phyloP scores from a whole-genome alignment of 2,797 vertebrate species.

The Sebastes oblongus region DNA sequence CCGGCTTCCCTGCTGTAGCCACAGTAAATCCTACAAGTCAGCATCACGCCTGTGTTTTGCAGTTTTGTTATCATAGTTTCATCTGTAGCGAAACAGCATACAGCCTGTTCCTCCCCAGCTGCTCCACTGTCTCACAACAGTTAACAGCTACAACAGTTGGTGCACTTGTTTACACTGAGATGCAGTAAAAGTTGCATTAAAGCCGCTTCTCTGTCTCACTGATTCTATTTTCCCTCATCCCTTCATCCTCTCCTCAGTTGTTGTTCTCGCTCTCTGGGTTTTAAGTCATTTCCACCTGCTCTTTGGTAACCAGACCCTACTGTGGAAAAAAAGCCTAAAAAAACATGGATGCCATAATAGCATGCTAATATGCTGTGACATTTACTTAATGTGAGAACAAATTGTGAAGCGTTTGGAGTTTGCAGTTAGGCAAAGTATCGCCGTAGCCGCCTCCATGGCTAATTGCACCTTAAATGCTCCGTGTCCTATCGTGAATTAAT shows the following conservation, averaged over 20 bases:
- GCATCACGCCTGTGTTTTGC: conserved; percentile 23
- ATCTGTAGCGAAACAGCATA: conserved; percentile 18
- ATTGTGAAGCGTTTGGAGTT: conserved; percentile 68
- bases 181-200: conserved; percentile 42
- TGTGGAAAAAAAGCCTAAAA: conserved; percentile 16
- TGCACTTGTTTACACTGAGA: conserved; percentile 45
- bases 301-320: conserved; percentile 20
- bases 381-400: conserved; percentile 74
- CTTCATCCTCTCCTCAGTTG: background rate
- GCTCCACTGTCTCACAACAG: conserved; percentile 28
- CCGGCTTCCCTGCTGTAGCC: background rate
- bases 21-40: conserved; percentile 18
- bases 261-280: background rate
- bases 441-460: conserved; percentile 59
- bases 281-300: background rate
- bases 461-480: conserved; percentile 77
- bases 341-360: conserved; percentile 37
- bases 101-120: conserved; percentile 34
- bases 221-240: background rate
- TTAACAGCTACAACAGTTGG: conserved; percentile 50
- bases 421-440: conserved; percentile 60
- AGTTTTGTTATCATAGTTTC: conserved; percentile 33
- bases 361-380: conserved; percentile 72
- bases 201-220: background rate
- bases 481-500: conserved; percentile 71